Conservation (phyloP, 2,888 invertebrate genomes). For the Mamestra brassicae region DNA sequence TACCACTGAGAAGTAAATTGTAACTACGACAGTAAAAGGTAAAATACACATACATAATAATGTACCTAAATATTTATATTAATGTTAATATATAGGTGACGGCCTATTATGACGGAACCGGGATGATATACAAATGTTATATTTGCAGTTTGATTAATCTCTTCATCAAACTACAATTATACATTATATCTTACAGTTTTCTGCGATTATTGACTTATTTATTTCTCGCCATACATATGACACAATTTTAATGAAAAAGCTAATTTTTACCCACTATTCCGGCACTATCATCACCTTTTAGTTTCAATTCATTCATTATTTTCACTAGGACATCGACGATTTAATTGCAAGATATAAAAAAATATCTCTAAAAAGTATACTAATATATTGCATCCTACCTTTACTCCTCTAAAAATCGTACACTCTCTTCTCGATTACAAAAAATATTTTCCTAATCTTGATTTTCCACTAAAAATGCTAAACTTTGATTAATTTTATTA, state of each 20-base stretch:
- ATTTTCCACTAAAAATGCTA: conserved; percentile 23
- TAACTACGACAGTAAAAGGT: conserved; percentile 45
- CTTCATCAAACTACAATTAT: conserved; percentile 20
- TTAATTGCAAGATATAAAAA: conserved; percentile 33
- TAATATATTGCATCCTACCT: conserved; percentile 24
- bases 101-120: conserved; percentile 20
- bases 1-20: conserved; percentile 72
- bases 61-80: conserved; percentile 24
- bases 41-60: conserved; percentile 32
- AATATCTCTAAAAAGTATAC: conserved; percentile 33
- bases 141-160: neutral
- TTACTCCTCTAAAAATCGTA: conserved; percentile 7
- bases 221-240: conserved; percentile 5
- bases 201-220: neutral
- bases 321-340: conserved; percentile 10
- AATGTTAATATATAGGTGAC: conserved; percentile 31
- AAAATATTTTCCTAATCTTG: conserved; percentile 35
- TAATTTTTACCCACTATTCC: conserved; percentile 24
- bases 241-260: conserved; percentile 25
- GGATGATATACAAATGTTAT: neutral
- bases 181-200: neutral
- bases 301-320: conserved; percentile 29
- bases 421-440: neutral
- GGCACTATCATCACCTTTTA: conserved; percentile 18
- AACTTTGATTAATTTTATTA: conserved; percentile 34